Evolutionary conservation across 1,140 invertebrate genomes (phyloP), one percentile per base, ranked within the genome.

Genomic region (Drosophila lacertosa): DNA sequence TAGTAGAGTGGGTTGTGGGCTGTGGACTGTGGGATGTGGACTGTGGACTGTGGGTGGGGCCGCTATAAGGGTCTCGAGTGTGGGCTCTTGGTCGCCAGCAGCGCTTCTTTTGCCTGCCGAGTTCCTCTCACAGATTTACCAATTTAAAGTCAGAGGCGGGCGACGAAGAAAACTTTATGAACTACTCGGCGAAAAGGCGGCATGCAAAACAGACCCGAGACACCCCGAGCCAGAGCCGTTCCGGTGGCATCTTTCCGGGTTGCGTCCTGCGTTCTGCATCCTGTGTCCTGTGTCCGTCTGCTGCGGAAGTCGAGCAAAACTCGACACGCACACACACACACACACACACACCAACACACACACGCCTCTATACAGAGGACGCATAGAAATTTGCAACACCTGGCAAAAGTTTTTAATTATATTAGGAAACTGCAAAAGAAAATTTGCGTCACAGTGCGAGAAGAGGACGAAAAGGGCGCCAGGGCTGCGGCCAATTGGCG

Each of bases 341-440:
- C 35, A 39, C 3, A 22, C 16, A 22, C 2, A 37, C 11, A 44
- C 13, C n/a, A n/a, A 57, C 2, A 55, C 22, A 40, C 15, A 29
- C 24, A 29, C 22, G 11, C 20, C n/a, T 20, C 2, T 35, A 37
- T 54, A 29, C 7, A 22, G 11, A 48, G 35, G 60, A 53, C 16
- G 53, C 48, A 51, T 47, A 66, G 70, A 86, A 86, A 88, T 86
- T 88, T 86, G 82, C 82, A 86, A 86, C 82, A 86, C 82, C 82
- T 86, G 82, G 82, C 74, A 77, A 88, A 86, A 86, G 82, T 86
- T 86, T 86, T 86, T 88, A 86, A 86, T 86, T 86, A 86, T 86
- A 88, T 86, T 86, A 86, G 63, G 57, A 79, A 65, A 82, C 62
- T 57, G 80, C 64, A 63, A 66, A 63, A 69, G 77, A 83, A 77